Base-by-base conservation (phyloP, 2,888 invertebrate genomes). In the Chrysina gloriosa region DNA sequence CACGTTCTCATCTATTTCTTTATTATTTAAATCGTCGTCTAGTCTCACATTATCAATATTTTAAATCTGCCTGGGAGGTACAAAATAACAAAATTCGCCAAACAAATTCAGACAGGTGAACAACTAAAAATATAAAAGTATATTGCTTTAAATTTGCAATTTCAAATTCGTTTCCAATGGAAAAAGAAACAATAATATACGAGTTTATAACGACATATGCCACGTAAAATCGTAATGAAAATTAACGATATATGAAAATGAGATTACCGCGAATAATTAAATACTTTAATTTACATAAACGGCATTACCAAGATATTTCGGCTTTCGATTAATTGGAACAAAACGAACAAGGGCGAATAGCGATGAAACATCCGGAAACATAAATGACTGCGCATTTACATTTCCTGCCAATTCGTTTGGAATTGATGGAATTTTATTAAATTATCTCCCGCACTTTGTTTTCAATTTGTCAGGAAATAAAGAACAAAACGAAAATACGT, bases 381-480 rank as follows among this genome's bases (percentile, higher is more conserved):
- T 7, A 42, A 61, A 42, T 27, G 58, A 27, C 29, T 42, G 58
- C 42, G 58, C 58, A 61, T 61, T 61, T 61, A 61, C 58, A 61
- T 61, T 61, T 61, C 42, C 58, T 27, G 42, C 25, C 42, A 61
- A 61, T 61, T 61, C 42, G 58, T 61, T 42, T 45, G 42, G 58
- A 61, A 61, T 27, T 42, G 58, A 61, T 61, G 58, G 29, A 27
- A 42, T 61, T 61, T 61, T 42, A 61, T 61, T 61, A 19, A 61
- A 61, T 61, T 61, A 61, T 45, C 39, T 56, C n/a, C 25, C 36
- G 58, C 42, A 61, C 42, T 27, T 58, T 58, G 58, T 61, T 69
- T 65, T 48, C 69, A 69, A 69, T 69, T 69, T 65, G 39, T 16
- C 64, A 23, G 14, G 31, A 61, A 27, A 50, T 36, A 56, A 36